A percentile compares a stretch with the other conserved stretches of the same genome.
Conservation (phyloP, 2,888 invertebrate species). For the Euzetes globulus region DNA sequence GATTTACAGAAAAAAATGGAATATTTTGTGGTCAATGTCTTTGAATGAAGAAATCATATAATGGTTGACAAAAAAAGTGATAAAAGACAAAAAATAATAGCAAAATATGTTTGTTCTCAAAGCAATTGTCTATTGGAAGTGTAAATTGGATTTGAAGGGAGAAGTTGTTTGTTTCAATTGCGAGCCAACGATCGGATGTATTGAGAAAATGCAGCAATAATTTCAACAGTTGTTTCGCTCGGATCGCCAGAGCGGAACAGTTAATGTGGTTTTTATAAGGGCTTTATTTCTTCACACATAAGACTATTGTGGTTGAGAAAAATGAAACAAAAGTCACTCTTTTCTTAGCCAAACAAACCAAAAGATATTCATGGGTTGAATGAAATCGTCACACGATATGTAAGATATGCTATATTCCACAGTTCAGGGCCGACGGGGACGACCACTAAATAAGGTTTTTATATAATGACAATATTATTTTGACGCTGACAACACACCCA, state of each 20-base stretch:
- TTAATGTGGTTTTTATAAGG: conserved; percentile 25
- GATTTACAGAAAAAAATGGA: too few relatives aligned
- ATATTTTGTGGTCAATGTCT: background rate
- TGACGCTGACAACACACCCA: background rate
- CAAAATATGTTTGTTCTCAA: background rate
- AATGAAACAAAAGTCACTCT: conserved; percentile 27
- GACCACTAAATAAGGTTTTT: conserved; percentile 3
- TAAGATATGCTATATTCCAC: conserved; percentile 8
- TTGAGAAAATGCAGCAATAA: background rate
- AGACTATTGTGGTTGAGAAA: background rate
- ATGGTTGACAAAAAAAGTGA: background rate
- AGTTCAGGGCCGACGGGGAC: background rate
- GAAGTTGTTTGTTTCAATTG: background rate
- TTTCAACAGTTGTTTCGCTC: conserved; percentile 7
- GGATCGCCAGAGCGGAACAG: background rate
- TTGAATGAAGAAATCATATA: background rate
- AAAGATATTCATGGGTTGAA: background rate
- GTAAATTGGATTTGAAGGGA: background rate
- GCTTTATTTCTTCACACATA: background rate
- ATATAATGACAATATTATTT: conserved; percentile 10
- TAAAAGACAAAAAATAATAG: background rate
- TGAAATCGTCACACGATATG: conserved; percentile 15
- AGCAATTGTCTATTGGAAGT: background rate
- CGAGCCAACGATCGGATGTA: conserved; percentile 8
- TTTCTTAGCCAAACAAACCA: conserved; percentile 24